These are phyloP conservation scores for Lepidothrix coronata DNA, from an alignment of 2,113 vertebrate species.

Conservation along the genomic window DNA sequence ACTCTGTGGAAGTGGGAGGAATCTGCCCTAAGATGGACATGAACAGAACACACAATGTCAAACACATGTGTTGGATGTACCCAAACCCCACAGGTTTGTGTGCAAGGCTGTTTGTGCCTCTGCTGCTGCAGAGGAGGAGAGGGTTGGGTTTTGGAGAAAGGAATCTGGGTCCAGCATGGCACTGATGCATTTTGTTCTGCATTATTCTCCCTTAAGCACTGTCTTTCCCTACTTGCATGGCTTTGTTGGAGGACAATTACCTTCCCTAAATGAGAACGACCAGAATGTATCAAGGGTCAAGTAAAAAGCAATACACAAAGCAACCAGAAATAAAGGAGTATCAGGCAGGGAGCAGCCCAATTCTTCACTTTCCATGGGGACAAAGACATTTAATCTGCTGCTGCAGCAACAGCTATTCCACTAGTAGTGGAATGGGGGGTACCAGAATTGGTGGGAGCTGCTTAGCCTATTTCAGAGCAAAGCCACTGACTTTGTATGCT, in stretches of 20 bases:
- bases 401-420: not conserved
- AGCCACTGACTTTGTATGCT: not conserved
- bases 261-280: not conserved
- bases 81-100: not conserved
- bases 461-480: not conserved
- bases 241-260: conserved; percentile 27
- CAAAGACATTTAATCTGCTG: not conserved
- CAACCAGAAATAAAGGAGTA: not conserved
- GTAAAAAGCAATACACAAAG: conserved; percentile 31
- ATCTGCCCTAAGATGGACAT: not conserved
- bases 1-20: not conserved
- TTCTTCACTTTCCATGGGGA: not conserved
- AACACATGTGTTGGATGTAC: not conserved
- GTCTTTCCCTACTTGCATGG: not conserved
- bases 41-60: not conserved
- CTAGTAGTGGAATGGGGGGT: not conserved
- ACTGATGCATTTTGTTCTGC: not conserved
- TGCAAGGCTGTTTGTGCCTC: not conserved
- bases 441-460: not conserved
- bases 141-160: not conserved
- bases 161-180: not conserved
- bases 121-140: not conserved
- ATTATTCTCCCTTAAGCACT: not conserved
- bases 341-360: not conserved
- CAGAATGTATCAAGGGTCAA: not conserved